These are phyloP conservation scores for Vireo altiloquus DNA, from an alignment of 2,113 vertebrate species.

Conservation along the genomic window DNA sequence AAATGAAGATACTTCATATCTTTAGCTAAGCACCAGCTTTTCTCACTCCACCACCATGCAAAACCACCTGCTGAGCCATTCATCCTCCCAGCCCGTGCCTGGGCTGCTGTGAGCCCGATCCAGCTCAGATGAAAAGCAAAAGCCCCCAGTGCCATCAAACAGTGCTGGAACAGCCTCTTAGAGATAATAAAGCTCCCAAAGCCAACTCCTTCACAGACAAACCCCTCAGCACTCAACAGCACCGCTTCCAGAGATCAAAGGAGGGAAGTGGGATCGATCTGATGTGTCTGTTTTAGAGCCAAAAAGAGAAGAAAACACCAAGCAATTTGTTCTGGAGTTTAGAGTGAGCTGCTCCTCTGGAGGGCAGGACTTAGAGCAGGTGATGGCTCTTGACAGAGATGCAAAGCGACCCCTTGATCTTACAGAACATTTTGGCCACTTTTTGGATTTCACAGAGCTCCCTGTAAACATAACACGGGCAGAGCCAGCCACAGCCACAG, in stretches of 20 bases:
- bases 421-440: neutral
- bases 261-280: neutral
- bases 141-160: neutral
- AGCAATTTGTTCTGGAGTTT: neutral
- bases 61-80: neutral
- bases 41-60: neutral
- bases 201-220: neutral
- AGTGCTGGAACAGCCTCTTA: neutral
- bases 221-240: neutral
- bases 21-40: neutral
- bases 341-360: neutral
- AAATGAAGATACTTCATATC: neutral
- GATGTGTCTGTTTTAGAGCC: neutral
- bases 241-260: neutral
- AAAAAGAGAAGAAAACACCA: neutral
- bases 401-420: neutral
- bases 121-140: neutral
- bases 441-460: neutral
- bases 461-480: fast-evolving
- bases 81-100: neutral
- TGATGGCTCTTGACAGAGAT: fast-evolving
- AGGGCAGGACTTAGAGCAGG: neutral
- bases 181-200: conserved; percentile 9
- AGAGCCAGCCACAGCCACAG: neutral
- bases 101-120: neutral